Evolutionary conservation across 2,888 invertebrate species (phyloP), one percentile per base, ranked within the genome.

Genomic region (Colostygia pectinataria): DNA sequence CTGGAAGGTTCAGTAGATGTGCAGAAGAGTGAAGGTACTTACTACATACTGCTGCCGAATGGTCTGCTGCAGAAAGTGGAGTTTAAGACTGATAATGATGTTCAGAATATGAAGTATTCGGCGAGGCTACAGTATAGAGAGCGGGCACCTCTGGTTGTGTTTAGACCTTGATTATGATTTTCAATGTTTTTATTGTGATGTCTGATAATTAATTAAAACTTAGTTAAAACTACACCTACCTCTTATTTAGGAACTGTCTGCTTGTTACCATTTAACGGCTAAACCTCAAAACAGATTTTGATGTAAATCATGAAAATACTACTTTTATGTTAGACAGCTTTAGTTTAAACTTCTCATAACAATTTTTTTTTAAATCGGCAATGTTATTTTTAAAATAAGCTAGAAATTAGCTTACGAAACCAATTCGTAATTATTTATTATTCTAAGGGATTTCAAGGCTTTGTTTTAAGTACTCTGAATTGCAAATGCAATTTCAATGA

Each of bases 1-100:
- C 38, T 88, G 4, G 83, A 81, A 40, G 74, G 87, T 25, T 77
- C 85, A 5, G 77, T 89, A 1, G 86, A 91, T 31, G 80, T 87
- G 0, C 79, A 80, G 55, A 82, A 81, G 62, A 93, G 93, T 29
- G 79, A 82, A 18, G 93, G 93, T 2, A 84, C 91, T 8, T 94
- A 94, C 73, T 94, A 91, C 69, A 85, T 94, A 2, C 86, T 93
- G 27, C 85, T 94, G 55, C 93, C 93, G 0, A 92, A 91, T 56
- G 93, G 94, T 3, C 84, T 92, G 52, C 76, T 94, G 23, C 94
- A 94, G 66, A 91, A 89, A 51, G 91, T 93, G 18, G 84, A 88
- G 51, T 93, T 93, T 65, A 77, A 90, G 49, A 92, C 92, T 0
- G 82, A 83, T 52, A 85, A 80, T 57, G 87, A 87, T 39, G 58